Percentiles rank a stretch among this genome's conserved stretches.
Evolutionary conservation across 2,888 invertebrate genomes (phyloP).

Genomic region (Pristionchus mayeri): DNA sequence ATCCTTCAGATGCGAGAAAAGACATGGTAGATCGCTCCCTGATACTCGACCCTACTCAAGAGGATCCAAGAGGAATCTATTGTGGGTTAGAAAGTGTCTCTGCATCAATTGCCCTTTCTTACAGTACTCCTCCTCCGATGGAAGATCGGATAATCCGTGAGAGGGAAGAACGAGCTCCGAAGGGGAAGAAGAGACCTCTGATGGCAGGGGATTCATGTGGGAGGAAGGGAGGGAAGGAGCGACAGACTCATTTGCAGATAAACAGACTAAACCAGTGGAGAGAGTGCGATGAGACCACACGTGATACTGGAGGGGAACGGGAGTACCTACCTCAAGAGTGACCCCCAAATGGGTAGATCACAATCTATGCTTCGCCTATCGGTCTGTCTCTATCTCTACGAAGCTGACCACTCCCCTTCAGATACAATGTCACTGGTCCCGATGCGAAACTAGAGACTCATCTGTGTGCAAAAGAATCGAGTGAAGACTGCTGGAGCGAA

Average conservation of each 20-base stretch:
- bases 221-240: neutral
- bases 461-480: conserved; percentile 67
- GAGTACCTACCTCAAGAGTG: conserved; percentile 66
- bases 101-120: neutral
- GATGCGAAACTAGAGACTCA: conserved; percentile 68
- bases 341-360: conserved; percentile 70
- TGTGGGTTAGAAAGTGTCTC: neutral
- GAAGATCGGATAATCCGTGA: neutral
- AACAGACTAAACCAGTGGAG: conserved; percentile 25
- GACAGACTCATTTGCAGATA: neutral
- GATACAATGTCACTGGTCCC: conserved; percentile 69
- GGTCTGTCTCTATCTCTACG: conserved; percentile 57
- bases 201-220: neutral
- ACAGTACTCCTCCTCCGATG: conserved; percentile 36
- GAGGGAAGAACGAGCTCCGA: conserved; percentile 25
- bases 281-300: conserved; percentile 13
- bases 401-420: conserved; percentile 44
- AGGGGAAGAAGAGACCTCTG: conserved; percentile 18
- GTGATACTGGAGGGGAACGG: conserved; percentile 42
- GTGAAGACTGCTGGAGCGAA: conserved; percentile 61
- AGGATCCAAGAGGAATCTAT: conserved; percentile 17
- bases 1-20: conserved; percentile 16
- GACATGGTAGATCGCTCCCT: neutral
- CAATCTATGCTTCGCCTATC: conserved; percentile 69
- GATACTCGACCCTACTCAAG: neutral